Evolutionary conservation across 2,888 invertebrate genomes (phyloP), one percentile per base, ranked within the genome.

Genomic region (Brachyptera putata): DNA sequence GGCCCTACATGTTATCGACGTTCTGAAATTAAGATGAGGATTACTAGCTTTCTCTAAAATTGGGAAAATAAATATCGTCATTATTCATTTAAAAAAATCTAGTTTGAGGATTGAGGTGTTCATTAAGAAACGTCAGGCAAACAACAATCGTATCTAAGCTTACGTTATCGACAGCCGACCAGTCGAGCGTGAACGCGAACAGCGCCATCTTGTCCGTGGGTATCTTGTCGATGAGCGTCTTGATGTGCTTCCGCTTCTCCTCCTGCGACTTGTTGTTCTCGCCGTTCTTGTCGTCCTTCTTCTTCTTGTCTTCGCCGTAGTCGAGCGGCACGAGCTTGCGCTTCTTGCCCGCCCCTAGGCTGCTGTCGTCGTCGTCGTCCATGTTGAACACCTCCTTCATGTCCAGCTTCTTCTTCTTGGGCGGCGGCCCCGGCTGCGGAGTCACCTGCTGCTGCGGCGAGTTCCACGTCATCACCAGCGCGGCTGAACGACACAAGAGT

Each of bases 141-240:
- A n/a, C n/a, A n/a, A n/a, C n/a, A n/a, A n/a, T n/a, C n/a, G n/a
- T n/a, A n/a, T n/a, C n/a, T 3, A 11, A 63, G 71, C 75, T 77
- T 73, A 85, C 84, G 73, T 80, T 80, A 72, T 88, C 87, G 41
- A 89, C 84, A 67, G 91, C 87, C 62, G 84, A 83, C 88, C 94
- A 96, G 75, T 97, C 96, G 57, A 99, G 84, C 69, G 89, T 86
- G 77, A 92, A 97, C 66, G 88, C 91, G 78, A 99, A 99, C 66
- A 99, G 82, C 70, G 95, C 94, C 64, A 90, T 92, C 79, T 98
- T 98, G 73, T 91, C 94, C 7, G 97, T 98, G 62, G 99, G 99
- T 72, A 99, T 99, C 79, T 92, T 91, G 76, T 97, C 97, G 71
- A 99, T 99, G 68, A 99, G 84, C 65, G 90, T 90, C 80, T 98